Percentiles rank a stretch among this genome's conserved stretches.
Conservation (phyloP, 1,140 invertebrate species). For the Popillia japonica region DNA sequence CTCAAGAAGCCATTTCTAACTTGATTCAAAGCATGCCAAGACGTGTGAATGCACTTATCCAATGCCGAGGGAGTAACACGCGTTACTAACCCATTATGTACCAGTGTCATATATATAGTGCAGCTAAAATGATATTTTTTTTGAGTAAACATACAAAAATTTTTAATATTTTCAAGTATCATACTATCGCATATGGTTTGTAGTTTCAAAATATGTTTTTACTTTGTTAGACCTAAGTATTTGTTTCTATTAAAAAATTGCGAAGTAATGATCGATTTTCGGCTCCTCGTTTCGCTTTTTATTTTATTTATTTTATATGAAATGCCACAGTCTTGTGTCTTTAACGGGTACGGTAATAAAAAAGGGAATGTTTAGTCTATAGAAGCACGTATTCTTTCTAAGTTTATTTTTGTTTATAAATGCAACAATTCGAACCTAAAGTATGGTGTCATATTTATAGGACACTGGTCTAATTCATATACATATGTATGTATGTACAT, state of each 20-base stretch:
- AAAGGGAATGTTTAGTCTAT: slow-evolving; percentile 11
- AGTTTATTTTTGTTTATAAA: slow-evolving; percentile 4
- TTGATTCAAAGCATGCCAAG: too few relatives aligned
- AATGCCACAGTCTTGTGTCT: background rate
- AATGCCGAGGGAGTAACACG: too few relatives aligned
- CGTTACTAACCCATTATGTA: slow-evolving; percentile 19
- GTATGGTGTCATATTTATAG: slow-evolving; percentile 6
- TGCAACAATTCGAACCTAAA: background rate
- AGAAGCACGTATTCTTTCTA: background rate
- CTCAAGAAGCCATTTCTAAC: too few relatives aligned
- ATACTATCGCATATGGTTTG: background rate
- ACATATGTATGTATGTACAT: background rate
- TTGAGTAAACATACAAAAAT: background rate
- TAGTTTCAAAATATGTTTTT: background rate
- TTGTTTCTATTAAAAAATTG: background rate
- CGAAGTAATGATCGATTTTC: background rate
- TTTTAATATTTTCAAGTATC: background rate
- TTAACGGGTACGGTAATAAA: background rate
- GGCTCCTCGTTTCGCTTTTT: background rate
- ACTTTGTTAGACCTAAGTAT: background rate
- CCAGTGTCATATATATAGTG: background rate
- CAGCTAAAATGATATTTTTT: background rate
- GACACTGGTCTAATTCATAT: background rate
- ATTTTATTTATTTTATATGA: background rate
- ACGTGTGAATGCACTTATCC: too few relatives aligned